Percentiles rank a stretch among this genome's conserved stretches.
phyloP scores from a whole-genome alignment of 1,140 invertebrate genomes.

The Leptoteleia sp. region DNA sequence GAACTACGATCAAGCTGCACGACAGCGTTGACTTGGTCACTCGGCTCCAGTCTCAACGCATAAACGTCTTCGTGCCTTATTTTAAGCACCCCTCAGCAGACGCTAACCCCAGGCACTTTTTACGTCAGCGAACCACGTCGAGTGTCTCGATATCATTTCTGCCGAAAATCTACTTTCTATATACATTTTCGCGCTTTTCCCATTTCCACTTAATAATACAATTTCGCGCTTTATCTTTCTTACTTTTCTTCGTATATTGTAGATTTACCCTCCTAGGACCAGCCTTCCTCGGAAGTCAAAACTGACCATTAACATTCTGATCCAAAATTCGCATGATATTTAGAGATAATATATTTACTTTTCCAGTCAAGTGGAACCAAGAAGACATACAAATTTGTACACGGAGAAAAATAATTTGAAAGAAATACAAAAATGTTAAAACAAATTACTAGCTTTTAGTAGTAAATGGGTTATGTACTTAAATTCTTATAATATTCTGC shows the following conservation, averaged over 20 bases:
- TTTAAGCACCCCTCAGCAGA: slow-evolving; percentile 61
- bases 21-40: slow-evolving; percentile 77
- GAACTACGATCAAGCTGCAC: slow-evolving; percentile 75
- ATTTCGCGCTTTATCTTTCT: slow-evolving; percentile 54
- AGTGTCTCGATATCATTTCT: slow-evolving; percentile 71
- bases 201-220: slow-evolving; percentile 59
- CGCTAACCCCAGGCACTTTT: slow-evolving; percentile 73
- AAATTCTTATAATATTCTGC: too few species aligned
- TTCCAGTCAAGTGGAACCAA: too few species aligned
- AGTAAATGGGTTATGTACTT: too few species aligned
- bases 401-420: too few species aligned
- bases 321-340: slow-evolving; percentile 12
- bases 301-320: slow-evolving; percentile 34
- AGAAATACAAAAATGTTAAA: too few species aligned
- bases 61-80: slow-evolving; percentile 76
- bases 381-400: too few species aligned
- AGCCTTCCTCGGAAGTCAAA: slow-evolving; percentile 9
- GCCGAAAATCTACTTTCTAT: slow-evolving; percentile 59
- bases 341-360: too few species aligned
- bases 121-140: slow-evolving; percentile 71
- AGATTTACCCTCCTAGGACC: slow-evolving; percentile 36
- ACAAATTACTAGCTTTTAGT: too few species aligned
- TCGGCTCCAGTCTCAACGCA: slow-evolving; percentile 76
- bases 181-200: slow-evolving; percentile 53
- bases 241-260: slow-evolving; percentile 54